phyloP scores from a whole-genome alignment of 2,888 invertebrate species.

The Heteromyza rotundicornis region DNA sequence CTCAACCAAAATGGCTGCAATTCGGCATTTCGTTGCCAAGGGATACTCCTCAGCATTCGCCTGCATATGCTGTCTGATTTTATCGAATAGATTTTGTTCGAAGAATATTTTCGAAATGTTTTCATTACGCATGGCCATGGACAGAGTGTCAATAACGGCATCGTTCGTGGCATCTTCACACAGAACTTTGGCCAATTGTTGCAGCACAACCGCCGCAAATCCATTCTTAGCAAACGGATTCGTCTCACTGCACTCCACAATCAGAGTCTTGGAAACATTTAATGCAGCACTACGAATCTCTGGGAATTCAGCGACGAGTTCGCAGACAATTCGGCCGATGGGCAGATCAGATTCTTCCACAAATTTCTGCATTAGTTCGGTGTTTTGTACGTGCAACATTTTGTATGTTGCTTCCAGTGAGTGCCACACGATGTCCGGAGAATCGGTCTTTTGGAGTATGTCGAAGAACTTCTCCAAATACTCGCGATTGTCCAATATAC shows the following conservation, averaged over 20 bases:
- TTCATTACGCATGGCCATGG: conserved; percentile 47
- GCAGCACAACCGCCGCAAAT: conserved; percentile 38
- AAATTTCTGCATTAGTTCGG: conserved; percentile 36
- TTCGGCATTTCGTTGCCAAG: conserved; percentile 35
- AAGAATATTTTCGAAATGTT: conserved; percentile 49
- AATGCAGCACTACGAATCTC: conserved; percentile 46
- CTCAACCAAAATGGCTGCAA: conserved; percentile 47
- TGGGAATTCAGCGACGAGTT: conserved; percentile 44
- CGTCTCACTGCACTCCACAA: conserved; percentile 39
- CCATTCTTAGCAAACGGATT: conserved; percentile 36
- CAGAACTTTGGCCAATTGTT: conserved; percentile 46
- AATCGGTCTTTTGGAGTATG: conserved; percentile 36
- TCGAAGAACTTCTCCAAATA: conserved; percentile 45
- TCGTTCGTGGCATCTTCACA: conserved; percentile 34
- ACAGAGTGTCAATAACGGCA: conserved; percentile 45
- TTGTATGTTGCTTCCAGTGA: conserved; percentile 47
- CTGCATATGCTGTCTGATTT: conserved; percentile 38
- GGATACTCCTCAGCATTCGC: conserved; percentile 22
- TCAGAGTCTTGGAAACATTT: conserved; percentile 41
- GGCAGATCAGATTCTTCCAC: conserved; percentile 41
- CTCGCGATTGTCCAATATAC: conserved; percentile 29
- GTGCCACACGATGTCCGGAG: conserved; percentile 48
- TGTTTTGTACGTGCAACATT: conserved; percentile 40
- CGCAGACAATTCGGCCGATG: conserved; percentile 47
- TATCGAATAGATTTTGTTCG: conserved; percentile 51